Evolutionary conservation across 2,888 invertebrate species (phyloP), one percentile per base, ranked within the genome.

Genomic region (Trachelus troglodyta): DNA sequence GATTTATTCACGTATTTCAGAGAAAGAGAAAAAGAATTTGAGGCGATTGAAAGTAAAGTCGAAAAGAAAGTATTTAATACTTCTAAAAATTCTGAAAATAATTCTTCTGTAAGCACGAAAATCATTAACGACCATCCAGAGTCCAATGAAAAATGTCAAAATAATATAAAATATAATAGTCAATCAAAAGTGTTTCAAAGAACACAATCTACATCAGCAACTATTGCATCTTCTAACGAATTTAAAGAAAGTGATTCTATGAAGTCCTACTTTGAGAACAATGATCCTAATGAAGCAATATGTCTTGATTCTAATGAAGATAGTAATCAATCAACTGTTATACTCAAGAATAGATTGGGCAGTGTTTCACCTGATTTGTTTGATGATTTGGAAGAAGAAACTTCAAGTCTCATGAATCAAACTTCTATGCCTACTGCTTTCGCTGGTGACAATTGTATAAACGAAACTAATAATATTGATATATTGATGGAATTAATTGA

Each of bases 1-100:
- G 85, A 87, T 69, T 81, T 91, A 34, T 87, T 90, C 76, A 69
- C 77, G 75, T 89, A 90, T 83, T 79, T 91, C 31, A 81, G 68
- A 33, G 68, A 73, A 35, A 76, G 78, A 37, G 35, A 69, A 33
- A 31, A 73, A 11, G 78, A 78, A 34, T 74, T 37, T 34, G 37
- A 23, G 12, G 12, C 9, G 4, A 30, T 12, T 12, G 35, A 30
- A 35, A 74, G 9, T 11, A 30, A 30, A 12, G 12, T 30, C 35
- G 35, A 30, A 35, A 11, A 23, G 31, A 30, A 30, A 12, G 11
- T 6, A 30, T 34, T 15, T 35, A 74, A 74, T 34, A 74, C 9
- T 23, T 4, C 34, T 23, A 33, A 30, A 34, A 37, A 23, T 23
- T 56, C 9, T 56, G 35, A 15, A 3, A 34, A n/a, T 74, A 4